Conservation (phyloP, 1,140 invertebrate genomes). For the Penaeus vannamei region DNA sequence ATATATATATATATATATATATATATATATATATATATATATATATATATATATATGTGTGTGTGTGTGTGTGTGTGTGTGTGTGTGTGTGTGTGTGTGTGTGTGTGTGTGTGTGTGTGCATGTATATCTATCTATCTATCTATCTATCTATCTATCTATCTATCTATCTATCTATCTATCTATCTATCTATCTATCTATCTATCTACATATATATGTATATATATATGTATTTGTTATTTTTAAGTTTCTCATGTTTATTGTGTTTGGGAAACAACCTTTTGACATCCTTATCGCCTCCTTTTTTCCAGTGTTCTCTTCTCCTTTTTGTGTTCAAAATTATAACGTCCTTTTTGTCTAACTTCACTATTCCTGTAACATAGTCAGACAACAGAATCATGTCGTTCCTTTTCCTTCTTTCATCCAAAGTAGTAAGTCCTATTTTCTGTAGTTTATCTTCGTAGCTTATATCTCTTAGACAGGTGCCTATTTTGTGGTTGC, state of each 20-base stretch:
- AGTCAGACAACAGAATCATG: too few species aligned
- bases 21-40: not conserved
- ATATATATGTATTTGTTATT: not conserved
- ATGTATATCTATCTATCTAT: not conserved
- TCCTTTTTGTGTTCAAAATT: too few species aligned
- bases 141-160: not conserved
- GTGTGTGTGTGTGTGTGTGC: conserved; percentile 22
- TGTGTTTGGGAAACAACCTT: too few species aligned
- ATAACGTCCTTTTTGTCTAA: too few species aligned
- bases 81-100: conserved; percentile 23
- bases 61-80: not conserved
- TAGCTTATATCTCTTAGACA: too few species aligned
- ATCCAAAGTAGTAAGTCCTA: too few species aligned
- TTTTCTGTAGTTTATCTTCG: too few species aligned
- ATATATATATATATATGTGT: not conserved
- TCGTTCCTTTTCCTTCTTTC: too few species aligned
- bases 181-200: not conserved
- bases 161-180: not conserved
- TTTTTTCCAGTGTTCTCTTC: too few species aligned
- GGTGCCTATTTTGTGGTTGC: too few species aligned
- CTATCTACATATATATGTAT: conserved; percentile 34
- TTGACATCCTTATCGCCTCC: too few species aligned
- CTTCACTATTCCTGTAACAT: too few species aligned
- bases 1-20: not conserved
- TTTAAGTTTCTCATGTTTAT: not conserved